Conservation (phyloP, 2,113 vertebrate species). For the Carlito syrichta region DNA sequence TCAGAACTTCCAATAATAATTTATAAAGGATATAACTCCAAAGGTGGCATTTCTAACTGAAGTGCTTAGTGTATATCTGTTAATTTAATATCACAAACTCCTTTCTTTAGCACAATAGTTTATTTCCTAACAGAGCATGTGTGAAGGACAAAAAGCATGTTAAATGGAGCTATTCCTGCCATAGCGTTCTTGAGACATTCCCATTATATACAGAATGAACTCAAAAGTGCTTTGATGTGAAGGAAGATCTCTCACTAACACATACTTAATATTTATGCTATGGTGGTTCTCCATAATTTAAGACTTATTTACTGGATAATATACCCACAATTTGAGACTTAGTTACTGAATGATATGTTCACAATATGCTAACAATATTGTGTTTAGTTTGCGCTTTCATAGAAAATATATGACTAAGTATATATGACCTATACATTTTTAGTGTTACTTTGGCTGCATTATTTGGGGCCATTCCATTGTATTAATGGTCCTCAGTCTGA, state of each 20-base stretch:
- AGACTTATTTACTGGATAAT: neutral
- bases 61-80: slow-evolving; percentile 47
- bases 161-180: slow-evolving; percentile 39
- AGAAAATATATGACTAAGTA: neutral
- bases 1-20: slow-evolving; percentile 59
- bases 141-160: slow-evolving; percentile 45
- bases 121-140: slow-evolving; percentile 58
- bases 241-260: neutral
- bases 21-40: slow-evolving; percentile 55
- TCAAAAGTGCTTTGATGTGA: neutral
- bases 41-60: slow-evolving; percentile 47
- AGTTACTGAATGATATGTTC: no score
- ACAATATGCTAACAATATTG: no score
- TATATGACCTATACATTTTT: neutral
- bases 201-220: neutral
- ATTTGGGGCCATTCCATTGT: neutral
- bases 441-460: neutral
- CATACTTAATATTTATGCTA: neutral
- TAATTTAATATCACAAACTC: slow-evolving; percentile 52
- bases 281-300: neutral
- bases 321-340: neutral
- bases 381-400: neutral
- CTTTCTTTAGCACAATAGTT: slow-evolving; percentile 56
- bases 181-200: neutral
- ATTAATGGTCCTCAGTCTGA: neutral